phyloP scores from a whole-genome alignment of 1,140 invertebrate genomes.

The Trinorchestia longiramus region DNA sequence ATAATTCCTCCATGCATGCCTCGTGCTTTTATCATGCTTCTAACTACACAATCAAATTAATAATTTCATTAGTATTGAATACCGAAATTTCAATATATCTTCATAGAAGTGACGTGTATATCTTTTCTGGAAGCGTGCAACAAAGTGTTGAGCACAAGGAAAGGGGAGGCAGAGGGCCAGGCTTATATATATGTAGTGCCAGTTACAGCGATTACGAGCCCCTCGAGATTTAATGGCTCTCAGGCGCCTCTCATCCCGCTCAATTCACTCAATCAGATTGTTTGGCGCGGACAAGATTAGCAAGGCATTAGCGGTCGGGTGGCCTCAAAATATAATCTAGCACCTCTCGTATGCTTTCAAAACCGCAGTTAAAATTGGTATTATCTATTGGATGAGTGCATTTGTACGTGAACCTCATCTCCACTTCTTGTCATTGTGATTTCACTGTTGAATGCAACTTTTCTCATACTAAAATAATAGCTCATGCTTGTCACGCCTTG shows the following conservation, averaged over 20 bases:
- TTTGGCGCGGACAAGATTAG: constrained; percentile 7
- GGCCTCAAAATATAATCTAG: neutral
- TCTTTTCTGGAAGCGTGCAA: neutral
- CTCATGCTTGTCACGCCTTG: neutral
- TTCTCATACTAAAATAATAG: neutral
- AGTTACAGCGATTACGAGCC: constrained; percentile 6
- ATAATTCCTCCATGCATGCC: too few relatives aligned
- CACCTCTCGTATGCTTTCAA: neutral
- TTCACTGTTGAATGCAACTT: neutral
- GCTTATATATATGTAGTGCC: neutral
- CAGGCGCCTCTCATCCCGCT: neutral
- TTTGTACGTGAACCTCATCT: neutral
- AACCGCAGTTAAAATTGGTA: neutral
- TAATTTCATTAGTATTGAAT: too few relatives aligned
- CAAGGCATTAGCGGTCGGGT: neutral
- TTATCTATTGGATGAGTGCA: neutral
- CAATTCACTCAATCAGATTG: constrained; percentile 27
- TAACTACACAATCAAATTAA: too few relatives aligned
- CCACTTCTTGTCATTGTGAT: neutral
- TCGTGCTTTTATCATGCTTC: too few relatives aligned
- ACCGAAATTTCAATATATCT: too few relatives aligned
- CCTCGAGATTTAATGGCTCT: constrained; percentile 40
- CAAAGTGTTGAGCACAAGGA: neutral
- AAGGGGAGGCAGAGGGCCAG: neutral
- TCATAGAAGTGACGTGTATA: too few relatives aligned